Percentiles rank a stretch among this genome's conserved stretches.
phyloP scores from a whole-genome alignment of 2,797 vertebrate species.

The Jordanella pulchra region DNA sequence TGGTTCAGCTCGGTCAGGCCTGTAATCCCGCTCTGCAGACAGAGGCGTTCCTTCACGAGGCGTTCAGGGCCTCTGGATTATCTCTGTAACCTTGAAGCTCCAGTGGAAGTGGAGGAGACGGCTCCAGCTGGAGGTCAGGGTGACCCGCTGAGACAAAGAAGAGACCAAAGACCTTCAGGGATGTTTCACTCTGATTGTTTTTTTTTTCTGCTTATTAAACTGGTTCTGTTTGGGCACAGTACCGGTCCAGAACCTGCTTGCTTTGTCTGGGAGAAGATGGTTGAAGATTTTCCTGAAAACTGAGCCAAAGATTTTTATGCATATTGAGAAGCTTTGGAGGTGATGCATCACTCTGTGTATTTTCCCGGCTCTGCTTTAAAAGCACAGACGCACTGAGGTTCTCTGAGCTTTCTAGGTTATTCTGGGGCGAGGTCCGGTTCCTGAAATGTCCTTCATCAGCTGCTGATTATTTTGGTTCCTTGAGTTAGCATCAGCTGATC shows the following conservation, averaged over 20 bases:
- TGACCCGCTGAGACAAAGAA: conserved; percentile 6
- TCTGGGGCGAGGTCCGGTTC: not conserved
- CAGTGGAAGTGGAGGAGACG: not conserved
- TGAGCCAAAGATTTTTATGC: no score
- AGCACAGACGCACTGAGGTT: not conserved
- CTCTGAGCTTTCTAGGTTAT: not conserved
- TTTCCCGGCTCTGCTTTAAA: not conserved
- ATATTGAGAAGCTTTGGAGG: not conserved
- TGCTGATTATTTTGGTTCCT: not conserved
- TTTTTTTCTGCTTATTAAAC: no score
- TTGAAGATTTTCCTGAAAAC: not conserved
- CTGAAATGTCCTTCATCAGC: not conserved
- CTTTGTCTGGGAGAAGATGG: not conserved
- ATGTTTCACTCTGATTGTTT: not conserved
- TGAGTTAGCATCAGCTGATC: not conserved
- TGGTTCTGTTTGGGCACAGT: no score
- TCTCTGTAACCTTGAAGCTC: conserved; percentile 18
- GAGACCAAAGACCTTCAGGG: not conserved
- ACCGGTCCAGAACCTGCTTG: not conserved
- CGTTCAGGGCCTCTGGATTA: conserved; percentile 11
- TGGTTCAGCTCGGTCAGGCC: not conserved
- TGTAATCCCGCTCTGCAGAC: not conserved
- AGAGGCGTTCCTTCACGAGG: not conserved
- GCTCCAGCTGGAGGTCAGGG: conserved; percentile 12
- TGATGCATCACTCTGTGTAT: not conserved